Base-by-base conservation (phyloP, 2,797 vertebrate species). In the Luscinia luscinia region DNA sequence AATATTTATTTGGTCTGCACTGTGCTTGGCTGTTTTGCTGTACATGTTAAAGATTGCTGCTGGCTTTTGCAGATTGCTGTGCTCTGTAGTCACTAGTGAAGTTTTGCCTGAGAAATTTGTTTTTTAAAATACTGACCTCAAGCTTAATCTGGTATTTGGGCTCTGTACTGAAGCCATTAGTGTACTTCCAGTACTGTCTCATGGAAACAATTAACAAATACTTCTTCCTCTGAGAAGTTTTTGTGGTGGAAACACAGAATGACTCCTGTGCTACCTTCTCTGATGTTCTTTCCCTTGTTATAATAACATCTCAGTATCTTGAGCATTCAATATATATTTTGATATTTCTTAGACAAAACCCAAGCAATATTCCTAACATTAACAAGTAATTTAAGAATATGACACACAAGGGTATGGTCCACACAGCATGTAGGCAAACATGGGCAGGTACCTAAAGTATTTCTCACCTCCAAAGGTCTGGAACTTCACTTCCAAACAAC, bases 361-460 rank as follows among this genome's bases (percentile, higher is more conserved):
- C 17, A 64, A 58, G 24, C 7, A 24, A 34, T 40, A 45, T 64
- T 58, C 28, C 12, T 34, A 23, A 32, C 7, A 26, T 46, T 23
- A 46, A 8, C 34, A 70, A 64, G 12, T 9, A 16, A 52, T 27
- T 59, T 27, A 66, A 41, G 15, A 58, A 27, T 38, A 40, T 8
- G 17, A 59, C 14, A 30, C 19, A 17, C 4, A 54, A 18, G 15
- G 21, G 9, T 12, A 20, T 32, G 15, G 7, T 34, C 26, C 14
- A 9, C 15, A 26, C 14, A 5, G 11, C 0, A 0, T 9, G 5
- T 23, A 66, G 34, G 59, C 2, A 17, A 72, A 66, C 59, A 72
- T 4, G 18, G 26, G 2, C 11, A 64, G 30, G 5, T 46, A 27
- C 9, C 15, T 72, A 12, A 34, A 83, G 17, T 66, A 66, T 34